Evolutionary conservation across 2,113 vertebrate species (phyloP), one percentile per base, ranked within the genome.

Genomic region (Nibea albiflora): DNA sequence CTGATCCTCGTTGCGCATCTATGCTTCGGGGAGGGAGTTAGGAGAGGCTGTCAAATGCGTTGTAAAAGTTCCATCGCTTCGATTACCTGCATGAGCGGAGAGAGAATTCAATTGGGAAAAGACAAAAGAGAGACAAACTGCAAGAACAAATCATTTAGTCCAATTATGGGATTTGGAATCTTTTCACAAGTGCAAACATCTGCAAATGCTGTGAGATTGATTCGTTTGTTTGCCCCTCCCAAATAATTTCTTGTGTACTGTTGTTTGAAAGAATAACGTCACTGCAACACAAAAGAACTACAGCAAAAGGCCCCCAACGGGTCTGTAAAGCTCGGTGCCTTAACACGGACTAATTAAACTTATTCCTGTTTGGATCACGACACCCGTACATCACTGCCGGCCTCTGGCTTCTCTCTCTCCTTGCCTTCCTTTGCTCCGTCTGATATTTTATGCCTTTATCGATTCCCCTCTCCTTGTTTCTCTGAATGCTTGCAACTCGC

Each of bases 51-150:
- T 60, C 69, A 56, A 56, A 68, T 65, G 50, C 22, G 49, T n/a
- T 63, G 64, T 62, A 67, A 79, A 60, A 74, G 44, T 72, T 31
- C 26, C 47, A 53, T 14, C 0, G 3, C 24, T 71, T 74, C 58
- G 46, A 60, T 53, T 63, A 70, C 35, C 22, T 11, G 73, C 42
- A 35, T 22, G 60, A 60, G 64, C 3, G 22, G 20, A 44, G 24
- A 31, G 19, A 62, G 22, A 19, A 68, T 4, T 61, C 31, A 62
- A 56, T 26, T 39, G 20, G 71, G 39, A 42, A 57, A 28, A 15
- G 35, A 68, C 31, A 61, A 26, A 44, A 64, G 15, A 31, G 60
- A 42, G 28, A 54, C 5, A 42, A n/a, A n/a, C 44, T 16, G 57
- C 8, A 17, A 39, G 66, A 24, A 28, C 14, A 14, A 60, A 16